Base-by-base conservation (phyloP, 2,888 invertebrate genomes). In the Hedya salicella region DNA sequence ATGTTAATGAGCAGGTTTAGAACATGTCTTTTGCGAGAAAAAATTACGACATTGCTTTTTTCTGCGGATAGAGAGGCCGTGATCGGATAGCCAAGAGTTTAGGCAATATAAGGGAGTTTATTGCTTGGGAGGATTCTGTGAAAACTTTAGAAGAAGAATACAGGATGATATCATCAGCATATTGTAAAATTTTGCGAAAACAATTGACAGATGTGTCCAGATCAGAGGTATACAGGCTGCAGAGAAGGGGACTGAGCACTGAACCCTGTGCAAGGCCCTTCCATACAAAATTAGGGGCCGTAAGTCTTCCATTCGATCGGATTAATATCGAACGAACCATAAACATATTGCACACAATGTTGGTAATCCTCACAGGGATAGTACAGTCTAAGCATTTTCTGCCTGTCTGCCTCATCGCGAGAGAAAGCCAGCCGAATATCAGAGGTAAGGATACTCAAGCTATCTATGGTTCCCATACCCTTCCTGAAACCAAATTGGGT, bases 381-480 rank as follows among this genome's bases (percentile, higher is more conserved):
- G 25, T 49, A n/a, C 49, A 49, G 49, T 25, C 25, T 49, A 0
- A 49, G 49, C 49, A 49, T 49, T 25, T 49, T 49, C 49, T 49
- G 49, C 49, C 49, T 49, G 49, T 25, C 25, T 49, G 25, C 25
- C 6, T 49, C 49, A 1, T 8, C 49, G 0, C 25, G 49, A 14
- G 49, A 49, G 4, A 49, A 6, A 0, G 49, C 49, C 2, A 48
- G 0, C 8, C 48, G 21, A 3, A 48, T 48, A n/a, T 49, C 49
- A 0, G 25, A 49, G 6, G 25, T 49, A 2, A 49, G 49, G 1
- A 49, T 30, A 6, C 49, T 30, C 9, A 49, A n/a, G 25, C 48
- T 48, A 25, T 48, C 25, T 3, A 48, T 13, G 13, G 48, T 25
- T 1, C 48, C 48, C 48, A 48, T 21, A 14, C 48, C 48, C n/a